Evolutionary conservation across 2,113 vertebrate species (phyloP).

Genomic region (Psephotus haematonotus): DNA sequence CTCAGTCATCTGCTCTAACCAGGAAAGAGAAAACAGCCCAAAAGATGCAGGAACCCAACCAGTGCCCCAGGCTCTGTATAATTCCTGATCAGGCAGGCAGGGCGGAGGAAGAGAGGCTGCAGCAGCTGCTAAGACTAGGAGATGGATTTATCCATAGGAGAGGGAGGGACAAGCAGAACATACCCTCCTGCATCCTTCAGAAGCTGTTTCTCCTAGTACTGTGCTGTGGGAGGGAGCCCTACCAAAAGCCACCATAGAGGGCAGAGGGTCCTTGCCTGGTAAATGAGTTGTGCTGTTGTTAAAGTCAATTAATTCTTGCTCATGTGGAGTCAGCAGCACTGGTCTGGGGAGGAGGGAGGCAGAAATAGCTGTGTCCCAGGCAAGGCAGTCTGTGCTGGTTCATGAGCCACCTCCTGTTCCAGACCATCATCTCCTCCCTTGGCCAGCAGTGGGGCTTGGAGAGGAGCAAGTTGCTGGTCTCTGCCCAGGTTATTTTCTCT

Average conservation of each 20-base stretch:
- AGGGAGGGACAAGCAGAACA: not conserved
- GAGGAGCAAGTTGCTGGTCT: not conserved
- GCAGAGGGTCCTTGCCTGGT: not conserved
- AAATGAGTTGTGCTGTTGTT: not conserved
- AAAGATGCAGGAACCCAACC: not conserved
- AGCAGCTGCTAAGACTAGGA: not conserved
- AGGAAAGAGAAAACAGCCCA: not conserved
- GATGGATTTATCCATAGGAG: not conserved
- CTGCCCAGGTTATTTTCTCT: not conserved
- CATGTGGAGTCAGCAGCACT: not conserved
- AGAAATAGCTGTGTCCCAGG: not conserved
- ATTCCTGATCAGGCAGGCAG: not conserved
- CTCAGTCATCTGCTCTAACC: not conserved
- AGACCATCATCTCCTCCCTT: not conserved
- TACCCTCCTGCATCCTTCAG: not conserved
- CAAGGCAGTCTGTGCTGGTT: not conserved
- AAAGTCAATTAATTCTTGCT: not conserved
- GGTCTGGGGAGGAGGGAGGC: not conserved
- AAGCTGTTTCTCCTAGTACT: not conserved
- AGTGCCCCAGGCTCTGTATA: not conserved
- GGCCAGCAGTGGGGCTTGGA: not conserved
- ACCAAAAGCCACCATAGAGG: not conserved
- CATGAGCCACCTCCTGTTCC: not conserved
- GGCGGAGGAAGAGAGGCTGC: not conserved
- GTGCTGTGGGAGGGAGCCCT: not conserved